Percentiles rank a stretch among this genome's conserved stretches.
Conservation (phyloP, 2,797 vertebrate genomes). For the Lepus townsendii region DNA sequence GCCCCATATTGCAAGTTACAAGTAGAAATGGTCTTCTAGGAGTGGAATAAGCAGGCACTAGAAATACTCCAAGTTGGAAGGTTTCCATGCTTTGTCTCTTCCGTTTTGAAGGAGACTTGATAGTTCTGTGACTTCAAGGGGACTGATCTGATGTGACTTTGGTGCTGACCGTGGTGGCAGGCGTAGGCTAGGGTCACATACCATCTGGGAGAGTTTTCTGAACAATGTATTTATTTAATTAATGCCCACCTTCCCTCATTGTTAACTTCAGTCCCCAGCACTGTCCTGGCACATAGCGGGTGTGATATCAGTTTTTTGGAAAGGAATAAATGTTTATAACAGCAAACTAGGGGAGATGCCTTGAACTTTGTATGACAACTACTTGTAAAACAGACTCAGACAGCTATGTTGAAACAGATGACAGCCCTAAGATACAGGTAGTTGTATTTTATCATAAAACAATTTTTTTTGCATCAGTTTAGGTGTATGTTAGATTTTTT, state of each 20-base stretch:
- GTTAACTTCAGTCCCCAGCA: background rate
- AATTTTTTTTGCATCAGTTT: background rate
- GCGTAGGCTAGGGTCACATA: background rate
- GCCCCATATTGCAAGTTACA: background rate
- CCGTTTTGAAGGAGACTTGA: background rate
- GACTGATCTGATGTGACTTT: background rate
- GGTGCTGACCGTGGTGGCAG: background rate
- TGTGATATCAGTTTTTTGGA: background rate
- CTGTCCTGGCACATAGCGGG: background rate
- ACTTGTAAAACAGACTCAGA: background rate
- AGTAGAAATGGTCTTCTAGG: background rate
- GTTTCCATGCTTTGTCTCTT: background rate
- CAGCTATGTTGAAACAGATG: background rate
- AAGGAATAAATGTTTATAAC: constrained; percentile 29
- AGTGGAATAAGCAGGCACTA: background rate
- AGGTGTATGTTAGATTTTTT: background rate
- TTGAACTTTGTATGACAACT: background rate
- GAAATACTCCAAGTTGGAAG: background rate
- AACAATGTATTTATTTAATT: background rate
- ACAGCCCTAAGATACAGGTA: background rate
- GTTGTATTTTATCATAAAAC: background rate
- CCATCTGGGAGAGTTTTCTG: background rate
- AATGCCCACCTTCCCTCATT: background rate
- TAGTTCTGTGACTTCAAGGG: background rate
- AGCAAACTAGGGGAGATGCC: background rate